Evolutionary conservation across 2,113 vertebrate genomes (phyloP).

Genomic region (Gavia stellata): DNA sequence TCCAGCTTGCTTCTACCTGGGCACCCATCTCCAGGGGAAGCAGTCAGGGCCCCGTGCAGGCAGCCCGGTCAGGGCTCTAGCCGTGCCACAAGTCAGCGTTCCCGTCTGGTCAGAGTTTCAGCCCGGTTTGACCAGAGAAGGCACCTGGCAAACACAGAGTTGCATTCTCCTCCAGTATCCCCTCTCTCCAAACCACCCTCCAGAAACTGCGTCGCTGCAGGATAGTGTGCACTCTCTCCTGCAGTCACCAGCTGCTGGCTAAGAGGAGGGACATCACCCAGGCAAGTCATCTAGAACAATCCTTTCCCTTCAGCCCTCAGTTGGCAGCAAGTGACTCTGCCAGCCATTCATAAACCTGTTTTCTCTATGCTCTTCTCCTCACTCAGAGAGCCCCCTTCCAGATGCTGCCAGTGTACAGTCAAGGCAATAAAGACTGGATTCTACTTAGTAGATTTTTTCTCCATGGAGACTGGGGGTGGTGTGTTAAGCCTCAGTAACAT

Average conservation of each 20-base stretch:
- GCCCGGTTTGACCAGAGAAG: background rate
- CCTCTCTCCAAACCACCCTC: background rate
- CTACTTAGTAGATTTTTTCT: background rate
- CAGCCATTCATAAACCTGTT: background rate
- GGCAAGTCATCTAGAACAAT: background rate
- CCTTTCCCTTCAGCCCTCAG: background rate
- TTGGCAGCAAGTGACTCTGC: background rate
- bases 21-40: no score
- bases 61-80: background rate
- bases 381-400: background rate
- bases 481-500: background rate
- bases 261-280: background rate
- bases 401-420: background rate
- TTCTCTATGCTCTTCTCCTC: background rate
- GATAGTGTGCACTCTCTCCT: fast-evolving
- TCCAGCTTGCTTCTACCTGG: background rate
- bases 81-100: background rate
- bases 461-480: fast-evolving
- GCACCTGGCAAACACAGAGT: fast-evolving
- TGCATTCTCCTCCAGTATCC: background rate
- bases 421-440: background rate
- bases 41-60: background rate
- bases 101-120: background rate
- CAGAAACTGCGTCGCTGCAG: background rate
- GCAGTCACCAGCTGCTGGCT: background rate